Evolutionary conservation across 2,888 invertebrate species (phyloP).

Genomic region (Cabera pusaria): DNA sequence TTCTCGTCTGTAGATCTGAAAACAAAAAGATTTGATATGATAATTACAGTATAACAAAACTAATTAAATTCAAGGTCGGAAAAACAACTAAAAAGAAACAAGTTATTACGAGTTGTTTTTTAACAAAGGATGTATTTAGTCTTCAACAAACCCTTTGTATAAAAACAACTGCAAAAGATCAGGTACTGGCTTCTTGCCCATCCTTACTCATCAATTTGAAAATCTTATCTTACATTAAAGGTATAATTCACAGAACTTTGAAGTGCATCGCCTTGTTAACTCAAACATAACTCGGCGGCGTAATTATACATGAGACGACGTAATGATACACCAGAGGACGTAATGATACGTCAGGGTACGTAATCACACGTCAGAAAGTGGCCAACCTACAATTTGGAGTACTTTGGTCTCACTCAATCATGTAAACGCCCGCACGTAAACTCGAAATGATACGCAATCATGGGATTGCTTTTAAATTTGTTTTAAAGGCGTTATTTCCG

Average conservation of each 20-base stretch:
- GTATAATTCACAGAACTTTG: conserved; percentile 28
- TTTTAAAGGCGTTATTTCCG: conserved; percentile 16
- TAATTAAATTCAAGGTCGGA: no score
- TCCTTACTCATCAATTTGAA: conserved; percentile 17
- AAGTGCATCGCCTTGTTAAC: conserved; percentile 32
- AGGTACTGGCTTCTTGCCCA: not conserved
- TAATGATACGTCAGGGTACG: conserved; percentile 31
- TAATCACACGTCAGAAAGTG: conserved; percentile 21
- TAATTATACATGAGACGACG: conserved; percentile 27
- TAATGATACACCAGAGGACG: conserved; percentile 28
- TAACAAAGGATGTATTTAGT: no score
- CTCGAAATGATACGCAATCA: conserved; percentile 14
- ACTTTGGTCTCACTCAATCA: conserved; percentile 55
- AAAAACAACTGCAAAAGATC: no score
- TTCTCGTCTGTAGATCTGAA: no score
- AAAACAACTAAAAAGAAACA: no score
- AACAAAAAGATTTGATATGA: no score
- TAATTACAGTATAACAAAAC: no score
- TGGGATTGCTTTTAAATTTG: conserved; percentile 18
- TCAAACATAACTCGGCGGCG: conserved; percentile 28
- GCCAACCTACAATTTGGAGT: conserved; percentile 48
- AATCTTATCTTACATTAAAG: conserved; percentile 23
- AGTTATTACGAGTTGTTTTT: no score
- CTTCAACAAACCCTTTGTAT: no score
- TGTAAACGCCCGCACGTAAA: conserved; percentile 40